phyloP scores from a whole-genome alignment of 2,113 vertebrate species.

The Centropristis striata region DNA sequence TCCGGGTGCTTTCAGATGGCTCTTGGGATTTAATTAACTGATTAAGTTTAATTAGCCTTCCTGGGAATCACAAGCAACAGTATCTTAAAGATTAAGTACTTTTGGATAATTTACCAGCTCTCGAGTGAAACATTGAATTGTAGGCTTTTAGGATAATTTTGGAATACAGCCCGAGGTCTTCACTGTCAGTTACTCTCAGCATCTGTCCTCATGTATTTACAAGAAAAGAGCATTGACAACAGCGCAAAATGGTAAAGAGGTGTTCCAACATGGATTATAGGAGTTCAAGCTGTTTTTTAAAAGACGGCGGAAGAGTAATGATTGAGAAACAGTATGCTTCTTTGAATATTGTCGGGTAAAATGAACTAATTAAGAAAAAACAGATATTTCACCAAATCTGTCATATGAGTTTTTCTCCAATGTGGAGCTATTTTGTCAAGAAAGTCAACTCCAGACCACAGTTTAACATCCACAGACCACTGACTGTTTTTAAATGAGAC shows the following conservation, averaged over 20 bases:
- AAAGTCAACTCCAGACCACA: too few relatives aligned
- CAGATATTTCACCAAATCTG: too few relatives aligned
- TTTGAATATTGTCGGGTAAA: too few relatives aligned
- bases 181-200: not conserved
- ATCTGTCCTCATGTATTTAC: not conserved
- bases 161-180: not conserved
- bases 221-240: not conserved
- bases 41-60: slow-evolving; percentile 55
- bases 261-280: not conserved
- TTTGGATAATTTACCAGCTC: slow-evolving; percentile 19
- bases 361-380: too few relatives aligned
- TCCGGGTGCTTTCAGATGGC: slow-evolving; percentile 30
- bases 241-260: not conserved
- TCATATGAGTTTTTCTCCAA: too few relatives aligned
- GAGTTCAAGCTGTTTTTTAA: not conserved
- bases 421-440: too few relatives aligned
- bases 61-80: slow-evolving; percentile 34
- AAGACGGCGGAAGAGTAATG: not conserved
- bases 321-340: not conserved
- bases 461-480: too few relatives aligned
- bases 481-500: too few relatives aligned
- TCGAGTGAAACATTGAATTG: slow-evolving; percentile 4
- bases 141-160: slow-evolving; percentile 29
- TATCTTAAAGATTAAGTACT: slow-evolving; percentile 39
- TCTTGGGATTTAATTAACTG: slow-evolving; percentile 55